These are phyloP conservation scores for Philereme vetulata DNA, from an alignment of 2,888 invertebrate genomes.

Conservation along the genomic window DNA sequence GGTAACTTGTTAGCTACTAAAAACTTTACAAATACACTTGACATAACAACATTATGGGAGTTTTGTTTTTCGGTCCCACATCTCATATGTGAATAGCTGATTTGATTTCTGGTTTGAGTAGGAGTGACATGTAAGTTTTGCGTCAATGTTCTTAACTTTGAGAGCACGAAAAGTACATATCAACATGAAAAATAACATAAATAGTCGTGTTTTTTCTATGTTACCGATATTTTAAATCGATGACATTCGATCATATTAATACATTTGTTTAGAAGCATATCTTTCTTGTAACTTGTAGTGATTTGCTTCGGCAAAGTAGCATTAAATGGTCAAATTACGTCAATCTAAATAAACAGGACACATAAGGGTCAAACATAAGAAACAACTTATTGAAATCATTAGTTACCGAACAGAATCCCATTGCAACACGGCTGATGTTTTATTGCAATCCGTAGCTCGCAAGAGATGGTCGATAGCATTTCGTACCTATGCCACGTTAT, in stretches of 20 bases:
- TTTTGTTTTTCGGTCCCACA: conserved; percentile 7
- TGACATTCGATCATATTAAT: no score
- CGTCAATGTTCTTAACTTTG: no score
- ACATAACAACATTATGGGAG: conserved; percentile 16
- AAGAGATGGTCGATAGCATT: conserved; percentile 44
- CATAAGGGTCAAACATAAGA: neutral
- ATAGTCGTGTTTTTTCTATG: no score
- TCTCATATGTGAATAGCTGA: conserved; percentile 18
- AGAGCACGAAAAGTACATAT: no score
- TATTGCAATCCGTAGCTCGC: conserved; percentile 43
- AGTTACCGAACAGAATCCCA: conserved; percentile 13
- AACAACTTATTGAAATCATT: conserved; percentile 7
- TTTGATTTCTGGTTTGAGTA: no score
- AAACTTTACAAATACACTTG: conserved; percentile 29
- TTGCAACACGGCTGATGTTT: conserved; percentile 33
- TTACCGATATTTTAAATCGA: no score
- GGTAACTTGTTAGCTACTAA: conserved; percentile 32
- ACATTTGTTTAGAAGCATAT: no score
- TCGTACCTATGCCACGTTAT: conserved; percentile 51
- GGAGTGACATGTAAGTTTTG: no score
- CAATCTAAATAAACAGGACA: neutral
- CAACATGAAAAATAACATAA: no score
- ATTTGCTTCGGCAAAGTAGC: no score
- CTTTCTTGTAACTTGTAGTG: no score
- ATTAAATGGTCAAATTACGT: no score